Evolutionary conservation across 2,797 vertebrate genomes (phyloP).

Genomic region (Enteromius radiatus): DNA sequence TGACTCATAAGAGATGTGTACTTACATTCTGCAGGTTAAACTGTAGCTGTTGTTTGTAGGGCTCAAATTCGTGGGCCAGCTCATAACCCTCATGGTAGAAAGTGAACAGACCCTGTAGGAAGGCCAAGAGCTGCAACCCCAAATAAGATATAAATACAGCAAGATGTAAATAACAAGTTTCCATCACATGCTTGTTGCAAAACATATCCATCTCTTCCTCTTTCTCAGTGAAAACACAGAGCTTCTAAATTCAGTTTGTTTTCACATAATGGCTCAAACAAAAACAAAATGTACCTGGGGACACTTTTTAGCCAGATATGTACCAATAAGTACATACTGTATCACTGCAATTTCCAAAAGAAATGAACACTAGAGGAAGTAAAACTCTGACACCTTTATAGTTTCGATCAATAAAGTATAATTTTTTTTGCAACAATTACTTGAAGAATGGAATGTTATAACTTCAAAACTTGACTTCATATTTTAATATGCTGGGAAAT

Average conservation of each 20-base stretch:
- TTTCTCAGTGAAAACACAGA: not conserved
- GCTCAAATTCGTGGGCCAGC: constrained; percentile 93
- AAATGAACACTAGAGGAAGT: too few relatives aligned
- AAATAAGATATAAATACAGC: constrained; percentile 30
- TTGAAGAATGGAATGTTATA: too few relatives aligned
- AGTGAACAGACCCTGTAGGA: constrained; percentile 96
- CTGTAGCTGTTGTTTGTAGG: constrained; percentile 96
- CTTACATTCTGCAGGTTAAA: constrained; percentile 98
- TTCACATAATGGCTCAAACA: not conserved
- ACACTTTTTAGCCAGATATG: too few relatives aligned
- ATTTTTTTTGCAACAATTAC: too few relatives aligned
- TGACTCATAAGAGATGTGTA: not conserved
- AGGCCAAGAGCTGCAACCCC: constrained; percentile 88
- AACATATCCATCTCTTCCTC: constrained; percentile 1
- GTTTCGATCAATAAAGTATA: too few relatives aligned
- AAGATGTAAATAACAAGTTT: not conserved
- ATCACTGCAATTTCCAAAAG: too few relatives aligned
- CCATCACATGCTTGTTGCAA: not conserved
- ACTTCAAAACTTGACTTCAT: too few relatives aligned
- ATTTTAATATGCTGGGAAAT: too few relatives aligned
- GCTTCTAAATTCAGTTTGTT: not conserved
- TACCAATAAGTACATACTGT: too few relatives aligned
- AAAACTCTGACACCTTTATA: too few relatives aligned
- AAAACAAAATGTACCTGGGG: not conserved
- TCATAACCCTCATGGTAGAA: constrained; percentile 99